Evolutionary conservation across 2,113 vertebrate species (phyloP).

Genomic region (Pangasianodon hypophthalmus): DNA sequence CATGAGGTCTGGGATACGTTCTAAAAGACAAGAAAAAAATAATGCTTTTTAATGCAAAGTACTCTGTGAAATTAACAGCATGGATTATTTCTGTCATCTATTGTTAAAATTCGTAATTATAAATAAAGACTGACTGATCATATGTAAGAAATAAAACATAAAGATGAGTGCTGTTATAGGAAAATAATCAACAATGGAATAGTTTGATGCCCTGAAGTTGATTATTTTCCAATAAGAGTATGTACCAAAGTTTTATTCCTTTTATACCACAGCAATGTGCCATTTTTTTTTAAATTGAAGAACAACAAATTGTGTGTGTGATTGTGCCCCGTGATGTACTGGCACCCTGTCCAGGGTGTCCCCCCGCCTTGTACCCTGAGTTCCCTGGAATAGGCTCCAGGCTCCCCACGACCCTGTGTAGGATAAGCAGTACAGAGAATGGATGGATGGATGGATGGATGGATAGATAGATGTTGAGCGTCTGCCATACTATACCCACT

Average conservation of each 20-base stretch:
- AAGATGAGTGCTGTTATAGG: background rate
- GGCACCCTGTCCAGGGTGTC: too few relatives aligned
- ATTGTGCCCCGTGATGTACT: too few relatives aligned
- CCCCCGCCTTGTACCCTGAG: too few relatives aligned
- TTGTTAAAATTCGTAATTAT: background rate
- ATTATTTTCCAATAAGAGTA: background rate
- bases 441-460: too few relatives aligned
- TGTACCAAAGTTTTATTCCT: background rate
- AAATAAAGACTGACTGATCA: background rate
- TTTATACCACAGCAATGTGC: background rate
- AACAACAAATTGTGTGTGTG: background rate
- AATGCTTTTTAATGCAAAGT: background rate
- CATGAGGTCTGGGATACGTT: constrained; percentile 74
- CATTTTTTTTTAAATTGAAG: background rate
- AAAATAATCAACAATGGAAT: background rate
- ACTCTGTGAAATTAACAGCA: background rate
- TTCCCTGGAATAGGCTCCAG: too few relatives aligned
- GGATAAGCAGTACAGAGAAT: too few relatives aligned
- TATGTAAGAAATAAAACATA: background rate
- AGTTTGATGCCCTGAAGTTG: background rate
- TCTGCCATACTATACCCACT: background rate
- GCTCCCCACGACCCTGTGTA: too few relatives aligned
- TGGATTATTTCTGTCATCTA: background rate
- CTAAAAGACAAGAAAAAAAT: constrained; percentile 22
- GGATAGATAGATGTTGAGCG: background rate